Evolutionary conservation across 30 jellyfish, hydroid and myxozoan genomes (phyloP), one percentile per base, ranked within the genome.

Genomic region (Cassiopea xamachana): DNA sequence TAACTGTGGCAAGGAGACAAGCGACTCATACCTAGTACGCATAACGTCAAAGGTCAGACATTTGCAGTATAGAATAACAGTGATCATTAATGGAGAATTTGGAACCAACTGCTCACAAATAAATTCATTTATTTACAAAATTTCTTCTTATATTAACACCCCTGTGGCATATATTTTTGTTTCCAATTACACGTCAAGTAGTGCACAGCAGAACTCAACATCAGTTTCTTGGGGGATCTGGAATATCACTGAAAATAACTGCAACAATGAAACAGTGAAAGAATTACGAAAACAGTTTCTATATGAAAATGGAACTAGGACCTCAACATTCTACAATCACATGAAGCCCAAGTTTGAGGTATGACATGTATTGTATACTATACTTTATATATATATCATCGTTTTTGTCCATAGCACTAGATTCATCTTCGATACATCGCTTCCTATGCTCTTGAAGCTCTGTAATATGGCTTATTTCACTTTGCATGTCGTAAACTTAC

Each of bases 331-430:
- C 78, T 69, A 61, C 17, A 75, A 78, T 8, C 86, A 81, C 59
- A 91, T 95, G 98, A 72, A 85, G 55, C 97, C 97, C 18, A 96
- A 95, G 45, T 95, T 48, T 70, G 93, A 87, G 89, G 98, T 95
- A 61, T 43, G 89, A 18, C 39, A 27, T 27, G 0, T 27, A 27
- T 27, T 27, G 39, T 27, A 27, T 27, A 27, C 39, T 27, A 27
- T 0, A 27, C 39, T 27, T 27, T 27, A 27, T 27, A 27, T 27
- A 27, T 64, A 0, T n/a, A 45, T 39, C 16, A 43, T 27, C 39
- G 0, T 27, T 27, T 27, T 27, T 27, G 39, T 27, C 39, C 39
- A 27, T 27, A 27, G 39, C 39, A 27, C 39, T 27, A 27, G 39
- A 27, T 27, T 27, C n/a, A n/a, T n/a, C n/a, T n/a, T n/a, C 39